These are phyloP conservation scores for Saimiri boliviensis DNA, from an alignment of 2,113 vertebrate genomes.

Conservation along the genomic window DNA sequence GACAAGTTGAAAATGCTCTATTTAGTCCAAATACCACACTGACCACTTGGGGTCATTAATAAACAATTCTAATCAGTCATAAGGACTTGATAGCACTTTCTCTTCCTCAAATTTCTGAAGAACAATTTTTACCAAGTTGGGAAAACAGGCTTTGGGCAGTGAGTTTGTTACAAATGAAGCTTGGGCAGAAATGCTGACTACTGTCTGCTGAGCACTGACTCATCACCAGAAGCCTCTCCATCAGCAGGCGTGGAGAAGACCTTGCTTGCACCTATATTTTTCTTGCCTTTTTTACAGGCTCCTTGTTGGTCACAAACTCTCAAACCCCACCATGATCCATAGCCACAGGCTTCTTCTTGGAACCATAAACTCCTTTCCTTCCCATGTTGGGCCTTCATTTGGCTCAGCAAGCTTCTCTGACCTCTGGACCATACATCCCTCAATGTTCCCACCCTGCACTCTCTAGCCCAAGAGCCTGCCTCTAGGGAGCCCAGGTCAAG, in stretches of 20 bases:
- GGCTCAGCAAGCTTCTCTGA: background rate
- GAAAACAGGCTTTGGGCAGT: background rate
- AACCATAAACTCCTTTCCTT: background rate
- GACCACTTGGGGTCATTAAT: background rate
- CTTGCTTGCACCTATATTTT: rapidly evolving
- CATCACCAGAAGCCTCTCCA: background rate
- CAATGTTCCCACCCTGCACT: background rate
- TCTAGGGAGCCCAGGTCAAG: background rate
- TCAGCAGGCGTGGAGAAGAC: rapidly evolving
- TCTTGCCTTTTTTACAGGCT: background rate
- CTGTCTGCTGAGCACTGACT: background rate
- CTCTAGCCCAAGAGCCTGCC: background rate
- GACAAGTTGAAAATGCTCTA: background rate
- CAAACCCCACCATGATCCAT: background rate
- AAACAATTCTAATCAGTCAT: background rate
- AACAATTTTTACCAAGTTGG: background rate
- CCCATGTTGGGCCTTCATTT: rapidly evolving
- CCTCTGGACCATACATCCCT: background rate
- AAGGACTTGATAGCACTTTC: background rate
- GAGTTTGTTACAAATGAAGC: background rate
- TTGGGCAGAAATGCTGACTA: rapidly evolving
- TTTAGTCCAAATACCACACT: background rate
- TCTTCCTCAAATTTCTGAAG: background rate
- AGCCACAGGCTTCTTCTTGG: rapidly evolving
- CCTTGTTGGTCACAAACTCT: background rate